Conservation (phyloP, 2,797 vertebrate species). For the Rhyacichthys aspro region DNA sequence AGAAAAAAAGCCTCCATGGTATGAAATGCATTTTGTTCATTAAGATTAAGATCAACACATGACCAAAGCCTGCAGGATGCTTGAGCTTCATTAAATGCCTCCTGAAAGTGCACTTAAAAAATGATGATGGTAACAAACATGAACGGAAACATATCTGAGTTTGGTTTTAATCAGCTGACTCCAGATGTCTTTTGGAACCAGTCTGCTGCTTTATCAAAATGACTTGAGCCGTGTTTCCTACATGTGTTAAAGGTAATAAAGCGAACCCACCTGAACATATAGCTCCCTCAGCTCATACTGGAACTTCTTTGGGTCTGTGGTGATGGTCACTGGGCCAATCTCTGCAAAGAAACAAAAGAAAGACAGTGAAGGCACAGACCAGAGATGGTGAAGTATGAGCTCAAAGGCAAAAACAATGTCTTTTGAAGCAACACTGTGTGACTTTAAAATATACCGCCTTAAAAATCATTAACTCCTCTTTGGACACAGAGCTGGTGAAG, state of each 20-base stretch:
- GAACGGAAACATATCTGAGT: not conserved
- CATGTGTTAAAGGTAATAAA: not conserved
- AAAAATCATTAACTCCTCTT: too few species aligned
- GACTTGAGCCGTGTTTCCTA: constrained; percentile 17
- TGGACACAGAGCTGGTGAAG: too few species aligned
- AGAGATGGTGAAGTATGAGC: too few species aligned
- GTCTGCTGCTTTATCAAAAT: constrained; percentile 39
- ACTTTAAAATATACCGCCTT: not conserved
- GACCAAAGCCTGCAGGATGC: constrained; percentile 1
- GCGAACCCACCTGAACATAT: constrained; percentile 95
- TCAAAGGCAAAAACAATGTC: too few species aligned
- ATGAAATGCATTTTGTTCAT: too few species aligned
- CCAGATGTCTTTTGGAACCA: constrained; percentile 18
- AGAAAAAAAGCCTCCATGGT: too few species aligned
- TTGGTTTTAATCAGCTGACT: constrained; percentile 29
- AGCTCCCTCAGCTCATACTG: constrained; percentile 96
- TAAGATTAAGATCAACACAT: too few species aligned
- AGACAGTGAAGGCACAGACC: constrained; percentile 41
- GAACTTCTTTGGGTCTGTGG: constrained; percentile 98
- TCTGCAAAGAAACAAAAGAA: constrained; percentile 80
- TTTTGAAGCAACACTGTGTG: too few species aligned
- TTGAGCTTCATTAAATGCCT: too few species aligned
- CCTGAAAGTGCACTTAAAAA: too few species aligned
- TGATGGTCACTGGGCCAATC: constrained; percentile 98
- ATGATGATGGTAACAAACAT: not conserved